Evolutionary conservation across 1,140 invertebrate species (phyloP).

Genomic region (Drosophila virilis): DNA sequence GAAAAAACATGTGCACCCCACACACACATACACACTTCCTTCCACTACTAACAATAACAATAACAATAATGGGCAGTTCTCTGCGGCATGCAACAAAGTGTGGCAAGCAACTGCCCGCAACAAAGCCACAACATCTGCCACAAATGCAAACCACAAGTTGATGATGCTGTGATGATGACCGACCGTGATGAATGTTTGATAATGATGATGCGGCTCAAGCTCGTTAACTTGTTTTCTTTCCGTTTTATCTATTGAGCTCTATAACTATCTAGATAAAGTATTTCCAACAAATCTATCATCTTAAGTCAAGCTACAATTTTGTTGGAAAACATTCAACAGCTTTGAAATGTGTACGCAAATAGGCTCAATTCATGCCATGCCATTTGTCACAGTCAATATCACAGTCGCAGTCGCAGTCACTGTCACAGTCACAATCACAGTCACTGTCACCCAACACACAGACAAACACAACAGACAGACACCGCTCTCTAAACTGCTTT

Average conservation of each 20-base stretch:
- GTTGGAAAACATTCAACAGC: neutral
- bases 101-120: slow-evolving; percentile 7
- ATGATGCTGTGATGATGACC: slow-evolving; percentile 44
- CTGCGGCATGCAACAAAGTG: slow-evolving; percentile 2
- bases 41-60: slow-evolving; percentile 25
- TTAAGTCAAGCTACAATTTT: neutral
- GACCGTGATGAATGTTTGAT: slow-evolving; percentile 44
- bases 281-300: neutral
- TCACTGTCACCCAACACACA: slow-evolving; percentile 42
- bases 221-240: neutral
- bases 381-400: slow-evolving; percentile 48
- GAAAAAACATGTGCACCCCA: neutral
- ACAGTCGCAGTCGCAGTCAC: slow-evolving; percentile 39
- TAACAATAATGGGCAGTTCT: slow-evolving; percentile 30
- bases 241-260: neutral
- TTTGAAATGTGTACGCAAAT: slow-evolving; percentile 26
- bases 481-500: slow-evolving; percentile 39
- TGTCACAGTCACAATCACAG: slow-evolving; percentile 30
- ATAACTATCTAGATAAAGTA: neutral
- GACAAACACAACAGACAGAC: slow-evolving; percentile 20
- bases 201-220: slow-evolving; percentile 15
- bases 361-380: slow-evolving; percentile 41
- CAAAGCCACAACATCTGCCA: slow-evolving; percentile 20
- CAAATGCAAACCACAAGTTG: slow-evolving; percentile 26
- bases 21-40: slow-evolving; percentile 2